Evolutionary conservation across 2,888 invertebrate genomes (phyloP), one percentile per base, ranked within the genome.

Genomic region (Lasioglossum figueresi): DNA sequence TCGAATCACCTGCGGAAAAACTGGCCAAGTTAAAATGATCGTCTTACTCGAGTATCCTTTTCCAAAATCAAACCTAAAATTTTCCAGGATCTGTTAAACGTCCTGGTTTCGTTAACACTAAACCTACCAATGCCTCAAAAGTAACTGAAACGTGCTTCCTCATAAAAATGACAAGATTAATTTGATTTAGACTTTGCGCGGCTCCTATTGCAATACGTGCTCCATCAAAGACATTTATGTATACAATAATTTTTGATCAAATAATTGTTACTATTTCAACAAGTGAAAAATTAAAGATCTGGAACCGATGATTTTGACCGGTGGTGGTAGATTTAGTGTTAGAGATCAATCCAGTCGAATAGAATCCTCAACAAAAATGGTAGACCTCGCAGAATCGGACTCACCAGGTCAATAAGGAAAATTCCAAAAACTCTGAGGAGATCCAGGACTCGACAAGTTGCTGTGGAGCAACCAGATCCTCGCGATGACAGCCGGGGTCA

Each of bases 401-500:
- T 19, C 16, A 66, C 5, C 2, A 23, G 68, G 40, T 68, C 37
- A 23, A 10, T 1, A n/a, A 68, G 23, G n/a, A 37, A 12, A 37
- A 40, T 68, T 68, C 1, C 5, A 23, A 40, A 37, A 37, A 12
- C 23, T 37, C n/a, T 68, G 37, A 12, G 40, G 68, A 19, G 3
- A 23, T 37, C n/a, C 40, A 68, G 37, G 34, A 23, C 4, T n/a
- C 23, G 23, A 68, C 12, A 23, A 68, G 68, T 68, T n/a, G 14
- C 68, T 12, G 23, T 1, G n/a, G 43, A 43, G 37, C 19, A 68
- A n/a, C 37, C 37, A 19, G 79, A 75, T 75, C 79, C 56, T 76
- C 66, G 45, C 63, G 23, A 52, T 37, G 68, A 34, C 34, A 48
- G 68, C n/a, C 63, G 68, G 52, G 84, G 78, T 83, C 83, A 84